A percentile compares a stretch with the other conserved stretches of the same genome.
Evolutionary conservation across 2,888 invertebrate species (phyloP).

Genomic region (Strigamia crassipes): DNA sequence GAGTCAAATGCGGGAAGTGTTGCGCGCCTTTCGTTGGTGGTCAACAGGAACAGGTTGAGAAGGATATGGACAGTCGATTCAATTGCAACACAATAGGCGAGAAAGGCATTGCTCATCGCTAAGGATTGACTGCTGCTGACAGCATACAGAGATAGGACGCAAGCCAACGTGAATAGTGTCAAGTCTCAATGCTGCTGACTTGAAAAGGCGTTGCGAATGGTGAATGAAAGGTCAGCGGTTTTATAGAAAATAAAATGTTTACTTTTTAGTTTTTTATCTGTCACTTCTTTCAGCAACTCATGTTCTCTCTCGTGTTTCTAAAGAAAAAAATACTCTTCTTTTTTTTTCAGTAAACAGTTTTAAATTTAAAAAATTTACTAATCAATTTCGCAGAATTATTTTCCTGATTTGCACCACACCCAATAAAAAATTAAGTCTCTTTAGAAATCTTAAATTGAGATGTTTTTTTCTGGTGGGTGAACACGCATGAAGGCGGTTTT

Average conservation of each 20-base stretch:
- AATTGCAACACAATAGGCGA: conserved; percentile 31
- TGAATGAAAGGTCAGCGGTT: conserved; percentile 22
- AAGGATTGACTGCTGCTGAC: conserved; percentile 39
- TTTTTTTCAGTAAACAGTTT: no score
- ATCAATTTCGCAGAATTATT: not conserved
- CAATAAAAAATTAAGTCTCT: not conserved
- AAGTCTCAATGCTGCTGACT: conserved; percentile 19
- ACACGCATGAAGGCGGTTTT: not conserved
- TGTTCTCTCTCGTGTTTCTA: not conserved
- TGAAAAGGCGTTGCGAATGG: conserved; percentile 13
- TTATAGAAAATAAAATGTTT: conserved; percentile 19
- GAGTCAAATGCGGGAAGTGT: conserved; percentile 34
- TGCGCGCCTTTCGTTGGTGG: not conserved
- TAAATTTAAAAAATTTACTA: not conserved
- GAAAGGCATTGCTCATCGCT: conserved; percentile 24
- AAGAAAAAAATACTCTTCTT: not conserved
- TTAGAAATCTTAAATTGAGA: not conserved
- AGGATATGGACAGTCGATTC: conserved; percentile 42
- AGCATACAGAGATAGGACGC: conserved; percentile 36
- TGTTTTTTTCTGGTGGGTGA: not conserved
- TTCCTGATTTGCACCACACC: not conserved
- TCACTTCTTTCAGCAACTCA: not conserved
- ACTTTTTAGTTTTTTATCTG: not conserved
- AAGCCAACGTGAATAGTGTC: conserved; percentile 29
- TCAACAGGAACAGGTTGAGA: conserved; percentile 17